Evolutionary conservation across 2,797 vertebrate genomes (phyloP), one percentile per base, ranked within the genome.

Genomic region (Phataginus tricuspis): DNA sequence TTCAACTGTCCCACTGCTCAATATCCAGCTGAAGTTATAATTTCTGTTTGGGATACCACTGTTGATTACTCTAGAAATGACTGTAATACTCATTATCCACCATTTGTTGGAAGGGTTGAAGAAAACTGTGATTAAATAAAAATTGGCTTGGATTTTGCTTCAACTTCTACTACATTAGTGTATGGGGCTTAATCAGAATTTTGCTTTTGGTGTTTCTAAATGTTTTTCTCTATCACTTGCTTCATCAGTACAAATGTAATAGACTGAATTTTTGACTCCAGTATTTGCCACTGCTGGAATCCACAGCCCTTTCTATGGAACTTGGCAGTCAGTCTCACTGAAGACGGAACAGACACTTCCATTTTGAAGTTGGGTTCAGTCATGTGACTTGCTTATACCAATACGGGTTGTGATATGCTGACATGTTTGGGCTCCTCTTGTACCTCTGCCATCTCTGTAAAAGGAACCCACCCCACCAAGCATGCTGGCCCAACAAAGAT

Each of bases 1-100:
- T 80, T 92, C 95, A 59, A 84, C 87, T 90, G 94, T 96, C 91
- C 95, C 96, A 89, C 91, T 98, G 93, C 69, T 97, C 92, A 95
- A 88, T 97, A 96, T 97, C 94, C 97, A 97, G 96, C 97, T 97
- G 97, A 97, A 93, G 96, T 97, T 94, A 94, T 97, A 97, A 98
- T 98, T 97, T 96, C 95, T 98, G 96, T 98, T 98, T 96, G 95
- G 94, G 96, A 97, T 79, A 92, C 86, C 78, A 96, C 63, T 96
- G 96, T 72, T 97, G 97, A 96, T 97, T 97, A 88, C 97, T 96
- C 78, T 92, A 91, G 92, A 98, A 97, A 97, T 92, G 96, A 94
- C 96, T 97, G 89, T 97, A 93, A 97, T 96, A 97, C 77, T 97
- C 96, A 96, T 97, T 96, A 97, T 96, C 82, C 95, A 86, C 97